A percentile compares a stretch with the other conserved stretches of the same genome.
phyloP scores from a whole-genome alignment of 2,113 vertebrate genomes.

The Phrynosoma blainvillii region DNA sequence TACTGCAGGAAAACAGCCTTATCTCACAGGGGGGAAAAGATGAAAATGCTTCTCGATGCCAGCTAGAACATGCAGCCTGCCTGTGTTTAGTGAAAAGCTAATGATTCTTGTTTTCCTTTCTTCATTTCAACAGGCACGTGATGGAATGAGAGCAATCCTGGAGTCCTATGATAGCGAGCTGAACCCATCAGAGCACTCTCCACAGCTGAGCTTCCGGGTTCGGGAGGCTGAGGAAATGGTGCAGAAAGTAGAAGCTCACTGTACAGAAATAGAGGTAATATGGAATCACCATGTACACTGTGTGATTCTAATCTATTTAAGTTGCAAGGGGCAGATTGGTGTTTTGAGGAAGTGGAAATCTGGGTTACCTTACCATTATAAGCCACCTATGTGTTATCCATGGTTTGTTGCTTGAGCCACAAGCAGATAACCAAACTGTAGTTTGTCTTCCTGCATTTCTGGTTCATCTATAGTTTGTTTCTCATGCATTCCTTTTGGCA shows the following conservation, averaged over 20 bases:
- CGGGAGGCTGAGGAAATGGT: slow-evolving; percentile 89
- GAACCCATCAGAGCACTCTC: slow-evolving; percentile 83
- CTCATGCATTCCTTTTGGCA: too few species aligned
- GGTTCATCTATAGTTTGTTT: too few species aligned
- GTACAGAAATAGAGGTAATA: slow-evolving; percentile 89
- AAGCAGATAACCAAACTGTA: too few species aligned
- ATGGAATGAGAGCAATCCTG: slow-evolving; percentile 93
- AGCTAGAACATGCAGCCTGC: neutral
- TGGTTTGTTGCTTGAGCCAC: too few species aligned
- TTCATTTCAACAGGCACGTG: slow-evolving; percentile 83
- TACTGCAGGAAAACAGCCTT: neutral
- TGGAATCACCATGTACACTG: too few species aligned
- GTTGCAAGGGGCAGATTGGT: neutral
- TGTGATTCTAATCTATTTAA: too few species aligned
- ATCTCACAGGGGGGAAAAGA: fast-evolving
- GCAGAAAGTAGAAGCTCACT: slow-evolving; percentile 86
- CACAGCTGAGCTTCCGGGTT: slow-evolving; percentile 87
- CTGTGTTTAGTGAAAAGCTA: neutral
- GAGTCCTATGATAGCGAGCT: slow-evolving; percentile 94
- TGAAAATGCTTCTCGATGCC: neutral
- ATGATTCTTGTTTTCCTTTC: neutral
- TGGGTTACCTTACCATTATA: neutral
- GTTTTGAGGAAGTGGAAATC: neutral
- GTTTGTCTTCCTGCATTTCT: too few species aligned
- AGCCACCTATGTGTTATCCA: neutral